Evolutionary conservation across 2,113 vertebrate species (phyloP).

Genomic region (Typhlomys cinereus): DNA sequence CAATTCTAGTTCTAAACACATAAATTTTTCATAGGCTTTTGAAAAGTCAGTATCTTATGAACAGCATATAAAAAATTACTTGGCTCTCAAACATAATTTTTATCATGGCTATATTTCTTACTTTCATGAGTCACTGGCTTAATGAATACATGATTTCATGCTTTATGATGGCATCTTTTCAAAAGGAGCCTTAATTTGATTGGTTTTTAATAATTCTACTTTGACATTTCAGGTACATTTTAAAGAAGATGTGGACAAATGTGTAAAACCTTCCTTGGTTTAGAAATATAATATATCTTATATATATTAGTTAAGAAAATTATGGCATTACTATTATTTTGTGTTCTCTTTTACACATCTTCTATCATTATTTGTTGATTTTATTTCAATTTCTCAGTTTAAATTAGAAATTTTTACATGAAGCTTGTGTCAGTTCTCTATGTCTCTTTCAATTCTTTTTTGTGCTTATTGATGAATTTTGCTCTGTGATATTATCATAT

Average conservation of each 20-base stretch:
- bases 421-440: too few species aligned
- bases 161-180: constrained; percentile 11
- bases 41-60: not conserved
- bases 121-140: not conserved
- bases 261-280: not conserved
- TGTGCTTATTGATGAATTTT: too few species aligned
- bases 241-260: not conserved
- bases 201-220: not conserved
- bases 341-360: not conserved
- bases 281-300: not conserved
- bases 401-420: too few species aligned
- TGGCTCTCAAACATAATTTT: constrained; percentile 5
- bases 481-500: too few species aligned
- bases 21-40: constrained; percentile 32
- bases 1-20: not conserved
- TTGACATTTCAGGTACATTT: not conserved
- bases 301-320: not conserved
- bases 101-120: not conserved
- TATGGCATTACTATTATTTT: not conserved
- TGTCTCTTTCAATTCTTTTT: too few species aligned
- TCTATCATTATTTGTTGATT: not conserved
- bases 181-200: not conserved
- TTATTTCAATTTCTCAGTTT: too few species aligned
- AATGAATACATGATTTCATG: not conserved
- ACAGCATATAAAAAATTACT: not conserved